Conservation (phyloP, 2,797 vertebrate genomes). For the Perodicticus potto region DNA sequence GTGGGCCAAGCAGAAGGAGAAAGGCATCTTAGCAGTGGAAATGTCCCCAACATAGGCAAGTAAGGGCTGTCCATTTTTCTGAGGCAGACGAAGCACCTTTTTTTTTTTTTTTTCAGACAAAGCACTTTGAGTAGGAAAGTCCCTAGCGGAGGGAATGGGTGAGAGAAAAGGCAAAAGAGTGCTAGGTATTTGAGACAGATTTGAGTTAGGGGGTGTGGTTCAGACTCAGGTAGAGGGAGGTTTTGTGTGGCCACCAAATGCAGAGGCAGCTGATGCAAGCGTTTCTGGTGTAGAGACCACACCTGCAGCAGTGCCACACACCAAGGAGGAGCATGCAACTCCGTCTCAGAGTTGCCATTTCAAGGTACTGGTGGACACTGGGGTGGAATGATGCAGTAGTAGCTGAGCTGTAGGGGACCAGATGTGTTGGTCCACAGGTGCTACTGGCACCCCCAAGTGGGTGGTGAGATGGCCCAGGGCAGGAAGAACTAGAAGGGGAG, state of each 20-base stretch:
- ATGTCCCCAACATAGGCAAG: neutral
- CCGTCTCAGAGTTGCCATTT: fast-evolving
- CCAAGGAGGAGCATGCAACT: fast-evolving
- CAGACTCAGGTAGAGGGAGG: neutral
- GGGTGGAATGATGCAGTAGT: too few species aligned
- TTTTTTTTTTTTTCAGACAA: too few species aligned
- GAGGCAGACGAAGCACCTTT: neutral
- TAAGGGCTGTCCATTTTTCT: neutral
- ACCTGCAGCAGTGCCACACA: fast-evolving
- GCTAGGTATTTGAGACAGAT: neutral
- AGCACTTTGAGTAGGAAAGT: neutral
- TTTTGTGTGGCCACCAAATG: too few species aligned
- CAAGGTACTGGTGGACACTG: fast-evolving
- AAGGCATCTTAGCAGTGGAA: too few species aligned
- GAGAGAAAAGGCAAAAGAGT: neutral
- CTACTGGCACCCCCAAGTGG: neutral
- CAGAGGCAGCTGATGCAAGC: neutral
- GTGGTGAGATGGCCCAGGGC: too few species aligned
- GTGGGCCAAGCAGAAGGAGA: neutral
- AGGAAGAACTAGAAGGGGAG: fast-evolving
- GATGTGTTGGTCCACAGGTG: neutral
- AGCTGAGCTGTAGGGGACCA: neutral
- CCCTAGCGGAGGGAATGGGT: neutral
- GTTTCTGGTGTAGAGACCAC: neutral
- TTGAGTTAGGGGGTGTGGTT: neutral